phyloP scores from a whole-genome alignment of 2,888 invertebrate genomes.

The Melinopterus prodromus region DNA sequence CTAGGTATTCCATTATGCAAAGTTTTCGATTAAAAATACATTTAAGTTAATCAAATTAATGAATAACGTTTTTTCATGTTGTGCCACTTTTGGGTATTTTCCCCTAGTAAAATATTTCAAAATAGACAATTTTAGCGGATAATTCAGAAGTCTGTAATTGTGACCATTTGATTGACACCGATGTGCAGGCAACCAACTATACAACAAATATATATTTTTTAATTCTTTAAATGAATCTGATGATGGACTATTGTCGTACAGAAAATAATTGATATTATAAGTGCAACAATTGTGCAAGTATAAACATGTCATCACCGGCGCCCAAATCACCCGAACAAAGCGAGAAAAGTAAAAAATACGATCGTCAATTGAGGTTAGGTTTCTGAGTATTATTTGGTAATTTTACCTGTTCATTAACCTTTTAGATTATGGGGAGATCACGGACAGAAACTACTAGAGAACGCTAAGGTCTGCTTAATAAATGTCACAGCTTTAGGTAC shows the following conservation, averaged over 20 bases:
- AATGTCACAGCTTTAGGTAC: constrained; percentile 94
- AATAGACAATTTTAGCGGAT: too few relatives aligned
- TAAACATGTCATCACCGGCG: constrained; percentile 68
- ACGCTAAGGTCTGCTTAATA: constrained; percentile 89
- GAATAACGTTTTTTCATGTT: too few relatives aligned
- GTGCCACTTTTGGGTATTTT: too few relatives aligned
- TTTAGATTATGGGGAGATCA: constrained; percentile 97
- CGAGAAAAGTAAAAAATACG: constrained; percentile 77
- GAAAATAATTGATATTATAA: not conserved
- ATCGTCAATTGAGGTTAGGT: constrained; percentile 69
- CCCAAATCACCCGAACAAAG: constrained; percentile 73
- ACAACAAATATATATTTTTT: not conserved
- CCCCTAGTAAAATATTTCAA: too few relatives aligned
- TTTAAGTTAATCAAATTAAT: too few relatives aligned
- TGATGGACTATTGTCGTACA: not conserved
- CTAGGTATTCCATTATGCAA: too few relatives aligned
- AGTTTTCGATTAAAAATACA: too few relatives aligned
- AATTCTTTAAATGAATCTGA: not conserved
- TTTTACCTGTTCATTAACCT: constrained; percentile 12
- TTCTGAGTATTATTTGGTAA: not conserved
- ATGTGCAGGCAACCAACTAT: not conserved
- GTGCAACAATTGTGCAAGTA: not conserved
- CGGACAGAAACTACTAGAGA: constrained; percentile 90
- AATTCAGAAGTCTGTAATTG: too few relatives aligned
- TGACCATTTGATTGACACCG: not conserved